Evolutionary conservation across 2,888 invertebrate genomes (phyloP), one percentile per base, ranked within the genome.

Genomic region (Plagiodera versicolora): DNA sequence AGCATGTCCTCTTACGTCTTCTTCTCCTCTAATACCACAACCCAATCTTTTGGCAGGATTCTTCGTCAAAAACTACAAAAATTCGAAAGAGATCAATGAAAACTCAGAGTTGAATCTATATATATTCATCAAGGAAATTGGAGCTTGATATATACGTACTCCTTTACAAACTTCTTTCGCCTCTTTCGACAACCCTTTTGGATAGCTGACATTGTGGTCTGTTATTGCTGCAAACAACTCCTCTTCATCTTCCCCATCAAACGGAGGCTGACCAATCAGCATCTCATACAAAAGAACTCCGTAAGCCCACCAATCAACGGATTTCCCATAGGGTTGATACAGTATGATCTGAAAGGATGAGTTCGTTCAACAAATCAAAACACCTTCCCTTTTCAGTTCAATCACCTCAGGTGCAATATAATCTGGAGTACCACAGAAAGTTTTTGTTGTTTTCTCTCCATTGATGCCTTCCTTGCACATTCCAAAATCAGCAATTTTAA

Each of bases 271-370:
- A 0, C 94, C 95, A 1, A 94, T 92, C 52, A 94, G 80, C 94
- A 94, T 94, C 82, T 99, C 98, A 76, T 98, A 99, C 35, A 99
- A 81, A 30, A 99, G 83, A 8, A 98, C 98, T 0, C 98, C 98
- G 76, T 95, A 98, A 30, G 98, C 98, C 98, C 98, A 98, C 98
- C 98, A 99, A 77, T 99, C 99, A 1, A 99, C 99, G 0, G 94
- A 94, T 81, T 93, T 94, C 18, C 94, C 94, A 80, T 97, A 97
- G 0, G 95, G 95, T 84, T 99, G 98, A 83, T 99, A 99, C 58
- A 98, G 83, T 71, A 99, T 98, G 72, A 99, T 99, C 95, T 95
- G 78, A 11, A 81, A 78, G 61, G 47, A 11, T 59, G 19, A 55
- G 9, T n/a, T n/a, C n/a, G n/a, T n/a, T n/a, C n/a, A n/a, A n/a